These are phyloP conservation scores for Gnatocerus cornutus DNA, from an alignment of 2,888 invertebrate species.

Conservation along the genomic window DNA sequence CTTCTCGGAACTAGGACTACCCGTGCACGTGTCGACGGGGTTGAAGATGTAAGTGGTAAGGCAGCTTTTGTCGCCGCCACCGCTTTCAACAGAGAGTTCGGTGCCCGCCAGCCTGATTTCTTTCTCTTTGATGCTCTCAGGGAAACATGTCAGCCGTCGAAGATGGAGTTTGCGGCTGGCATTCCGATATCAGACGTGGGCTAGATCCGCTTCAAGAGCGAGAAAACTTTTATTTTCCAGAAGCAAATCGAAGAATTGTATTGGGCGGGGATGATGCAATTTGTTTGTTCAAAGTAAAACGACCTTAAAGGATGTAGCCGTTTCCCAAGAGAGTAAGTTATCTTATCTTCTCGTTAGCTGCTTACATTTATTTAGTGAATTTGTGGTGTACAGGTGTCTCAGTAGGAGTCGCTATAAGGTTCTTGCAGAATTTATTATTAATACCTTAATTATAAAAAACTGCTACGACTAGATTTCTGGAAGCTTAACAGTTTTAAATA, in stretches of 20 bases:
- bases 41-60: conserved; percentile 75
- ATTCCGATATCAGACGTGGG: conserved; percentile 1
- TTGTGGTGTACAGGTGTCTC: too few relatives aligned
- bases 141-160: conserved; percentile 47
- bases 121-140: conserved; percentile 37
- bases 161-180: conserved; percentile 34
- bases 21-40: conserved; percentile 75
- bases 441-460: too few relatives aligned
- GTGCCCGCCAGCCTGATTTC: conserved; percentile 67
- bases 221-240: conserved; percentile 9
- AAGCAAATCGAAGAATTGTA: background rate
- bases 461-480: background rate
- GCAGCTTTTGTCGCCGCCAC: conserved; percentile 68
- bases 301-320: background rate
- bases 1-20: conserved; percentile 74
- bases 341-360: background rate
- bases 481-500: background rate
- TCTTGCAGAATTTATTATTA: too few relatives aligned
- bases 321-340: background rate
- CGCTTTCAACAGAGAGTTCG: conserved; percentile 60
- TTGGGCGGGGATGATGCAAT: conserved; percentile 3
- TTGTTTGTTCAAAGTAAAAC: conserved; percentile 12
- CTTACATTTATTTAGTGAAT: background rate
- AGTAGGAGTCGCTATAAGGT: too few relatives aligned
- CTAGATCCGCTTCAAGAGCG: conserved; percentile 1